phyloP scores from a whole-genome alignment of 2,113 vertebrate species.

The Megaceryle maxima region DNA sequence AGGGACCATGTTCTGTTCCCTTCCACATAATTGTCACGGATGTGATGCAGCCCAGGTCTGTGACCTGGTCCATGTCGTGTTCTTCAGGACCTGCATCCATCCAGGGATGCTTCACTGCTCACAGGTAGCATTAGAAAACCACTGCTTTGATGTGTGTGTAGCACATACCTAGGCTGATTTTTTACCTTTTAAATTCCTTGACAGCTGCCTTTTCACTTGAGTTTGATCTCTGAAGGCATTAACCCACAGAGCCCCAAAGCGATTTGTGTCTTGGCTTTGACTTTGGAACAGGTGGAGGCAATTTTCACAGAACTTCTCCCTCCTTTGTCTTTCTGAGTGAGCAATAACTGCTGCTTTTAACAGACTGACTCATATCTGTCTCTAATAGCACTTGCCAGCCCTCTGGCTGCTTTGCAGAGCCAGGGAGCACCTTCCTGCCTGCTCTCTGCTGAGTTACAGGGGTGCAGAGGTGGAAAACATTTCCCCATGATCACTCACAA shows the following conservation, averaged over 20 bases:
- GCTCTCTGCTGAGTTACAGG: not conserved
- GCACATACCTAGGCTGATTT: not conserved
- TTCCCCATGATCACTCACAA: not conserved
- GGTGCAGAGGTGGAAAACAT: not conserved
- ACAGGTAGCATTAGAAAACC: not conserved
- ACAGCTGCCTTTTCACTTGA: not conserved
- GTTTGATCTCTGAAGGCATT: not conserved
- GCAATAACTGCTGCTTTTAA: not conserved
- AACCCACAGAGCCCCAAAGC: not conserved
- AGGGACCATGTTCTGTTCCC: not conserved
- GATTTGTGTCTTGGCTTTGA: not conserved
- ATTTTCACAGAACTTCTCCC: not conserved
- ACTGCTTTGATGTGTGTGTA: not conserved
- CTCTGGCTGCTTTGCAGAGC: not conserved
- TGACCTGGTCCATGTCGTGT: not conserved
- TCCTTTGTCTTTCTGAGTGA: not conserved
- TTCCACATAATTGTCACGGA: not conserved
- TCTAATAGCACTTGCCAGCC: not conserved
- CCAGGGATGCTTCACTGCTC: not conserved
- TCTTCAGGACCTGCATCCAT: not conserved
- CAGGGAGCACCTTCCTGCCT: not conserved
- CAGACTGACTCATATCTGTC: not conserved
- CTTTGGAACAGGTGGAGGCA: not conserved
- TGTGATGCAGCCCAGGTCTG: not conserved
- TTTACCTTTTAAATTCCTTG: not conserved